Base-by-base conservation (phyloP, 2,888 invertebrate genomes). In the Blastobasis lacticolella region DNA sequence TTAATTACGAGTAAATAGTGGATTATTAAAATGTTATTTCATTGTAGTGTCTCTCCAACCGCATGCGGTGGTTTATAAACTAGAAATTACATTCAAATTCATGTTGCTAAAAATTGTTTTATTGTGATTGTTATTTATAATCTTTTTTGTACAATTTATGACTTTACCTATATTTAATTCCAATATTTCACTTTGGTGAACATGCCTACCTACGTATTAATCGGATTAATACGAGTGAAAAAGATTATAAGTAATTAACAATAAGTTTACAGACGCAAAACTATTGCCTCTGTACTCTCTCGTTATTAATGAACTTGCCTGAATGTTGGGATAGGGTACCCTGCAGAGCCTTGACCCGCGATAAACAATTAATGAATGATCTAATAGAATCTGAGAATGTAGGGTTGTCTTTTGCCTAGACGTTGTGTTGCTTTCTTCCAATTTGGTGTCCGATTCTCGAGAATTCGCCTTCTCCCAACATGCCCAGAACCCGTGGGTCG, bases 321-420 rank as follows among this genome's bases (percentile, higher is more conserved):
- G 96, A 95, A 96, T 96, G 96, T 96, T 96, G 96, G 96, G 96
- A 96, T 96, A 95, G 96, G 96, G 96, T 96, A 95, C 95, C 95
- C 95, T 94, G 94, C 81, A 81, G 83, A 87, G 86, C 84, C 87
- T 81, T 80, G 73, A 84, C 86, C 73, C 81, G 81, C 81, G 76
- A 64, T 61, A 50, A 50, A 57, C 58, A 50, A 38, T 49, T 52
- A 51, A 54, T 75, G 54, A 51, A 45, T 57, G 54, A 57, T 59
- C 53, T 51, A 38, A 57, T 52, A 51, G 53, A 57, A 62, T 61
- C 64, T 60, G 68, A 64, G 51, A 62, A 7, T 6, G 66, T 76
- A 75, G 77, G 75, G 72, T 64, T 63, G 59, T 61, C 53, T 63
- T 23, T 23, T 23, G 23, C 23, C 58, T 72, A 71, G 69, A 61